Evolutionary conservation across 2,888 invertebrate species (phyloP), one percentile per base, ranked within the genome.

Genomic region (Nycteola revayana): DNA sequence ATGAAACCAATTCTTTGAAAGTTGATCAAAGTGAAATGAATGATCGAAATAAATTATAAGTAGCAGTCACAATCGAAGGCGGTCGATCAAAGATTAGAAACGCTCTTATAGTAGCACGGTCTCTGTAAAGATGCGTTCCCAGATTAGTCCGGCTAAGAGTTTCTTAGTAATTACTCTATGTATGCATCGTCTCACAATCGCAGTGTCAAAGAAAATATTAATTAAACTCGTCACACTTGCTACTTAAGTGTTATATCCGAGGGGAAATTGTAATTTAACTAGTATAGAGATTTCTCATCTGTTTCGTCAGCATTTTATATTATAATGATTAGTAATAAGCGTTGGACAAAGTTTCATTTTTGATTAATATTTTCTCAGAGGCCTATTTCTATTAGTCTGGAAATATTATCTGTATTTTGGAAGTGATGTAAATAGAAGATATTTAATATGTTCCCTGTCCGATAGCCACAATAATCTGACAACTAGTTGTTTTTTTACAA

Each of bases 1-100:
- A 66, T 67, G 53, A 65, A 71, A 66, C 52, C 51, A 56, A 63
- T 64, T 65, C 60, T 68, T 66, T 64, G 59, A 60, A 66, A 66
- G 64, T 60, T 59, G 65, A 65, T 66, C 66, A 60, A 64, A 66
- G 64, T 61, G 53, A 57, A 60, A 55, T 57, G 49, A 49, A 49
- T 43, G 32, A 42, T 46, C 45, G 59, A 63, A 56, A 64, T 62
- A 58, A 66, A 69, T 69, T 61, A 54, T 57, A 52, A 56, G 50
- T 48, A 51, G 58, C 21, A 7, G 7, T 58, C 60, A 57, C 58
- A 57, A 61, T 62, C 49, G 51, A 49, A 50, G 42, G 49, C 52
- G 55, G 49, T 43, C 55, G 54, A 63, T 66, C 63, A 55, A 53
- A 62, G 58, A 75, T 70, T 71, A 64, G 66, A 60, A 60, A 67